A percentile compares a stretch with the other conserved stretches of the same genome.
These are phyloP conservation scores for Micrasema minimum DNA, from an alignment of 1,140 invertebrate species.

Conservation along the genomic window DNA sequence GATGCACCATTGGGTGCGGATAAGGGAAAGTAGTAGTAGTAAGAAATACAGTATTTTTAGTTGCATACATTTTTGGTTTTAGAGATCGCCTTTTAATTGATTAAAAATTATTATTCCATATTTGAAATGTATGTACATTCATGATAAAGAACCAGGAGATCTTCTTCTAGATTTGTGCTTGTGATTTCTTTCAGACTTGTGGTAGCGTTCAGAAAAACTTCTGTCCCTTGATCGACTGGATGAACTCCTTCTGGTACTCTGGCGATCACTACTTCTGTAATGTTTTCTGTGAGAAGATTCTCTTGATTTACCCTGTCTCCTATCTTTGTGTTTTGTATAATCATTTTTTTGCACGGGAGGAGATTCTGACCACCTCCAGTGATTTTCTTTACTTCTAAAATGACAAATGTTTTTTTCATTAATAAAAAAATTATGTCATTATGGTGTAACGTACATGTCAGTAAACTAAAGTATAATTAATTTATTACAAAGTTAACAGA, in stretches of 20 bases:
- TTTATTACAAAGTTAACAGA: no score
- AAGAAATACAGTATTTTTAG: no score
- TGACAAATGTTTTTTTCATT: slow-evolving; percentile 47
- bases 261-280: not conserved
- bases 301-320: slow-evolving; percentile 4
- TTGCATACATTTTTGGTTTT: no score
- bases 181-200: not conserved
- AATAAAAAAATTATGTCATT: no score
- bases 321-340: not conserved
- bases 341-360: slow-evolving; percentile 62
- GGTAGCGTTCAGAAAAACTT: not conserved
- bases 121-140: no score
- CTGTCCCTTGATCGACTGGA: slow-evolving; percentile 19
- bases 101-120: no score
- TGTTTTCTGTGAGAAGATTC: slow-evolving; percentile 4
- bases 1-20: no score
- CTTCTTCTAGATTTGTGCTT: slow-evolving; percentile 4
- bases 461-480: no score
- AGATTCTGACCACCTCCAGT: slow-evolving; percentile 83
- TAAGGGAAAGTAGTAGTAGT: no score
- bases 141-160: not conserved
- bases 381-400: slow-evolving; percentile 57
- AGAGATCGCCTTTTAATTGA: no score
- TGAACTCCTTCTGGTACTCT: not conserved
- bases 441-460: no score